phyloP scores from a whole-genome alignment of 2,797 vertebrate genomes.

The Enteromius trimaculatus region DNA sequence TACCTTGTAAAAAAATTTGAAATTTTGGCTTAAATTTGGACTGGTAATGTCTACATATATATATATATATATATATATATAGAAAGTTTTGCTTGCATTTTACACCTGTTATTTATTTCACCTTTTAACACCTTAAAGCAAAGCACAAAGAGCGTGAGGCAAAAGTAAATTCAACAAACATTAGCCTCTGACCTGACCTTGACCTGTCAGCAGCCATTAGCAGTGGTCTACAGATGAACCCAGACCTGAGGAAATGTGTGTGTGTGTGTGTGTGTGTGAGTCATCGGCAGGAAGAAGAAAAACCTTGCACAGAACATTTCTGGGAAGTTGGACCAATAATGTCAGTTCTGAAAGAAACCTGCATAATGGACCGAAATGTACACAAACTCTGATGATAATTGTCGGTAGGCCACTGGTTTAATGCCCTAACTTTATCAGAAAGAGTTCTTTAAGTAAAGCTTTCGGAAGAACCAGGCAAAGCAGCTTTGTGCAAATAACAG shows the following conservation, averaged over 20 bases:
- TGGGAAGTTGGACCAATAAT: slow-evolving; percentile 43
- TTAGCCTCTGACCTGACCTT: slow-evolving; percentile 39
- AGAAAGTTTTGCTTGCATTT: background rate
- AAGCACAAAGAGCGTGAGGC: background rate
- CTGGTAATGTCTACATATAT: background rate
- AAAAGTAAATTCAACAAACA: slow-evolving; percentile 24
- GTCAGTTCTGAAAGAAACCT: slow-evolving; percentile 4
- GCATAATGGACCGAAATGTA: slow-evolving; percentile 9
- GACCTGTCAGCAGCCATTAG: slow-evolving; percentile 46
- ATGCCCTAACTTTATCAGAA: slow-evolving; percentile 26
- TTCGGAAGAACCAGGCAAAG: slow-evolving; percentile 37
- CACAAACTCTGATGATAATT: slow-evolving; percentile 19
- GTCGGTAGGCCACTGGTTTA: slow-evolving; percentile 4
- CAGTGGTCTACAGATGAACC: slow-evolving; percentile 38
- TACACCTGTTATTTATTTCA: slow-evolving; percentile 27
- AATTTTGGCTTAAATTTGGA: too few relatives aligned
- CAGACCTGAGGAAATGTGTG: slow-evolving; percentile 39
- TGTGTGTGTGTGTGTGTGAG: slow-evolving; percentile 8
- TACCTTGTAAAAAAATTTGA: too few relatives aligned
- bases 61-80: background rate
- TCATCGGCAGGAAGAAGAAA: slow-evolving; percentile 24
- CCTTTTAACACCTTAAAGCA: slow-evolving; percentile 26
- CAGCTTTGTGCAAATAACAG: slow-evolving; percentile 48
- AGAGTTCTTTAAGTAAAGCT: slow-evolving; percentile 27
- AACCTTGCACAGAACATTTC: slow-evolving; percentile 45